Evolutionary conservation across 2,888 invertebrate genomes (phyloP).

Genomic region (Chironomus tentans): DNA sequence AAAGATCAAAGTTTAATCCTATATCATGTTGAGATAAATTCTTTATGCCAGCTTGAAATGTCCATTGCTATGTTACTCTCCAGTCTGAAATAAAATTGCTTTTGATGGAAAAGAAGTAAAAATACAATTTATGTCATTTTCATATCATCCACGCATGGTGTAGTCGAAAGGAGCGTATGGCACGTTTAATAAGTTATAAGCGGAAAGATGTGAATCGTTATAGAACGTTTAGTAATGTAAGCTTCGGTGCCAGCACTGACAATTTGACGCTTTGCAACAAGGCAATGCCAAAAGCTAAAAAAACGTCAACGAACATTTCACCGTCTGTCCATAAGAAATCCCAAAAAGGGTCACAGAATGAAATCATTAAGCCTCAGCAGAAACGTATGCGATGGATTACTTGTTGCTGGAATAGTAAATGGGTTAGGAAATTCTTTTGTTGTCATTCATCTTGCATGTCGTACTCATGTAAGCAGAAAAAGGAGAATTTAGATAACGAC

Average conservation of each 20-base stretch:
- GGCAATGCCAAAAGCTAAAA: not conserved
- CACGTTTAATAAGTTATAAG: slow-evolving; percentile 31
- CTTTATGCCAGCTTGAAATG: no score
- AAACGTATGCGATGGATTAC: slow-evolving; percentile 20
- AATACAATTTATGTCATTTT: not conserved
- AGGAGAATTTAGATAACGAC: not conserved
- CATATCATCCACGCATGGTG: not conserved
- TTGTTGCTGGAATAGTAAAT: not conserved
- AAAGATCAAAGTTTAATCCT: no score
- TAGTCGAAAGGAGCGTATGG: slow-evolving; percentile 28
- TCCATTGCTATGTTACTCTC: not conserved
- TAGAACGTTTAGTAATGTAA: slow-evolving; percentile 29
- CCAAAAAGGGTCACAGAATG: not conserved
- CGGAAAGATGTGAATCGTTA: slow-evolving; percentile 31
- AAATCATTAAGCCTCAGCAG: not conserved
- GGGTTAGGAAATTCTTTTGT: not conserved
- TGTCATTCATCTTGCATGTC: not conserved
- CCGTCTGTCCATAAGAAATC: slow-evolving; percentile 17
- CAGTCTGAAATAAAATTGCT: not conserved
- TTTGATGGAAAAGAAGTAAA: not conserved
- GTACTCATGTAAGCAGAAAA: not conserved
- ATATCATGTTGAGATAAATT: no score
- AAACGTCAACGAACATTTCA: not conserved
- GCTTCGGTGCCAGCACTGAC: slow-evolving; percentile 9
- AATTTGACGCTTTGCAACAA: not conserved